These are phyloP conservation scores for Zelleria hepariella DNA, from an alignment of 2,888 invertebrate genomes.

Conservation along the genomic window DNA sequence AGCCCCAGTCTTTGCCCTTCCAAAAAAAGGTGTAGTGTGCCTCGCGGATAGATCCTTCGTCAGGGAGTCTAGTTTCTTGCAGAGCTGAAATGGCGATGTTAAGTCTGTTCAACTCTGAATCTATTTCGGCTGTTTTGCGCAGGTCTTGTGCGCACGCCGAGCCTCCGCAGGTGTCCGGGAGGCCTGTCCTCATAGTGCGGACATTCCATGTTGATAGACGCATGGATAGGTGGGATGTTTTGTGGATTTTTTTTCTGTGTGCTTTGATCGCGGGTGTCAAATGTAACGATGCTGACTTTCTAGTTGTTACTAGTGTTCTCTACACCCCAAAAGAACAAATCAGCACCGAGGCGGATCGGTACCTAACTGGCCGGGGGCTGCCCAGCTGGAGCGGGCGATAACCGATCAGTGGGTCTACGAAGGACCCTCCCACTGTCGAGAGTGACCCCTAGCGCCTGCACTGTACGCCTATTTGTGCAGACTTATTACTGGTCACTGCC, in stretches of 20 bases:
- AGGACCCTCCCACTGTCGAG: slow-evolving; percentile 16
- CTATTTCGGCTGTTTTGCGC: slow-evolving; percentile 11
- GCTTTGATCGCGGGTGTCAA: not conserved
- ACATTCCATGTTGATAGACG: slow-evolving; percentile 11
- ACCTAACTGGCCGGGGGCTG: slow-evolving; percentile 8
- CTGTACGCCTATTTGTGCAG: slow-evolving; percentile 12
- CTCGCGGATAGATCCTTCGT: slow-evolving; percentile 12
- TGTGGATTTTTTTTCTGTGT: not conserved
- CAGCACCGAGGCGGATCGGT: slow-evolving; percentile 2
- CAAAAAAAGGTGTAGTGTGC: slow-evolving; percentile 11
- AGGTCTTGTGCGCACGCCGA: slow-evolving; percentile 2
- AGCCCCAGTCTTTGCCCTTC: slow-evolving; percentile 4
- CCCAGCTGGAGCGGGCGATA: slow-evolving; percentile 6
- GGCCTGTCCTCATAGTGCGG: slow-evolving; percentile 12
- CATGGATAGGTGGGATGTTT: not conserved
- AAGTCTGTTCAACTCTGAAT: slow-evolving; percentile 11
- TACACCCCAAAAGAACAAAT: slow-evolving; percentile 5
- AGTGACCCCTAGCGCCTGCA: slow-evolving; percentile 16
- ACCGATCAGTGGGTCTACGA: slow-evolving; percentile 3
- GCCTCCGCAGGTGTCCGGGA: slow-evolving; percentile 10
- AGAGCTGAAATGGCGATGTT: slow-evolving; percentile 11
- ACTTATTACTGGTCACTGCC: slow-evolving; percentile 15
- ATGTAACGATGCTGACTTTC: not conserved
- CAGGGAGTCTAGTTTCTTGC: slow-evolving; percentile 14
- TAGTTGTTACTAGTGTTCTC: slow-evolving; percentile 5